Evolutionary conservation across 2,113 vertebrate species (phyloP), one percentile per base, ranked within the genome.

Genomic region (Dolichotis patagonum): DNA sequence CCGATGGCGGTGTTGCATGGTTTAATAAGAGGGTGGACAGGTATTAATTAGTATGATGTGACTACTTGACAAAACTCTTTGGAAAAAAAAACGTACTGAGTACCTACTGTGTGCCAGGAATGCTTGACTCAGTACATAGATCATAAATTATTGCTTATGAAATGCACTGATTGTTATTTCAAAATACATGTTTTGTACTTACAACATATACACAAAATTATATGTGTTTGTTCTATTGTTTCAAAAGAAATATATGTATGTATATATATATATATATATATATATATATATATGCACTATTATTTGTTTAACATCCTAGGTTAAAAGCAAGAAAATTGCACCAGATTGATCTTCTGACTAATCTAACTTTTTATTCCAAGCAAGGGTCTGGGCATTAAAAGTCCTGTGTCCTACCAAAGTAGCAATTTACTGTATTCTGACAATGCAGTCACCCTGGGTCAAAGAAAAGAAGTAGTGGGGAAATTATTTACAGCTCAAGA

Each of bases 401-500:
- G 54, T 56, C 54, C 54, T 56, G 17, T 56, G 54, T 4, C 54
- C 54, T 56, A 17, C 54, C 5, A 17, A 17, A 56, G 54, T 56
- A 56, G 54, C 54, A 56, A 56, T 56, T 95, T 95, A 73, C 90
- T 0, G 83, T 85, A 56, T 80, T 84, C 94, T 97, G 63, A 93
- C 89, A 95, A 58, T 46, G 83, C 24, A 62, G 88, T 86, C 94
- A 95, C 65, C 35, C 90, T 60, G 85, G 95, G 95, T 96, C 95
- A 94, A 89, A 94, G 92, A 60, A 71, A 90, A 94, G 93, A 97
- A 97, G 62, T 62, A 94, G 67, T n/a, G 88, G 90, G 87, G 35
- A 91, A 93, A 94, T 96, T 95, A 95, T 97, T 98, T 97, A 96
- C 96, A 95, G 95, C 82, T 96, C 95, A 94, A 30, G 94, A 98